Conservation (phyloP, 2,113 vertebrate genomes). For the Nansenia antarctica region DNA sequence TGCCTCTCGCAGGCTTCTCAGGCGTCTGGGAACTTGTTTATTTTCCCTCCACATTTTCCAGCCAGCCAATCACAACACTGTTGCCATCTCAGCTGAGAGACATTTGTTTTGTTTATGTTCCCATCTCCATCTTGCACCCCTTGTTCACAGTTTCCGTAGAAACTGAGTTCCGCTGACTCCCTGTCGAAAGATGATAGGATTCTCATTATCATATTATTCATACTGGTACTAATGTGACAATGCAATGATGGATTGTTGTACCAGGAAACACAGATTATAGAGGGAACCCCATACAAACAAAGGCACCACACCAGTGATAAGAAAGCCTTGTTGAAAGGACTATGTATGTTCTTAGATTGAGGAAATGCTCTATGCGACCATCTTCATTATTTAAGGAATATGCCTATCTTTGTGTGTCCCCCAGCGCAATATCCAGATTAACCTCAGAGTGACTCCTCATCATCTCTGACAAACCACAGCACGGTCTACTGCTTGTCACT, state of each 20-base stretch:
- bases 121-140: no score
- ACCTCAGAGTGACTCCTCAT: conserved; percentile 38
- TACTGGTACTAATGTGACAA: neutral
- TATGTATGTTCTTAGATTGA: conserved; percentile 34
- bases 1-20: conserved; percentile 51
- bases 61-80: no score
- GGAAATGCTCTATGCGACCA: conserved; percentile 31
- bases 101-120: no score
- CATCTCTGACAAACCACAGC: neutral
- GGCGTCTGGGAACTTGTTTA: conserved; percentile 52
- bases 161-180: neutral
- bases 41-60: no score
- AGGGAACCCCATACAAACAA: conserved; percentile 22
- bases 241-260: no score
- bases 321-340: conserved; percentile 34
- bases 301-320: conserved; percentile 32
- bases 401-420: conserved; percentile 24
- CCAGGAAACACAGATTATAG: conserved; percentile 10
- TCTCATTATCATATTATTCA: neutral
- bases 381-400: conserved; percentile 49
- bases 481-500: neutral
- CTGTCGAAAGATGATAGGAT: neutral
- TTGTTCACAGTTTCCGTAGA: neutral
- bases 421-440: conserved; percentile 21
- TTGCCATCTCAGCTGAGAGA: no score